phyloP scores from a whole-genome alignment of 2,888 invertebrate species.

The Mamestra brassicae region DNA sequence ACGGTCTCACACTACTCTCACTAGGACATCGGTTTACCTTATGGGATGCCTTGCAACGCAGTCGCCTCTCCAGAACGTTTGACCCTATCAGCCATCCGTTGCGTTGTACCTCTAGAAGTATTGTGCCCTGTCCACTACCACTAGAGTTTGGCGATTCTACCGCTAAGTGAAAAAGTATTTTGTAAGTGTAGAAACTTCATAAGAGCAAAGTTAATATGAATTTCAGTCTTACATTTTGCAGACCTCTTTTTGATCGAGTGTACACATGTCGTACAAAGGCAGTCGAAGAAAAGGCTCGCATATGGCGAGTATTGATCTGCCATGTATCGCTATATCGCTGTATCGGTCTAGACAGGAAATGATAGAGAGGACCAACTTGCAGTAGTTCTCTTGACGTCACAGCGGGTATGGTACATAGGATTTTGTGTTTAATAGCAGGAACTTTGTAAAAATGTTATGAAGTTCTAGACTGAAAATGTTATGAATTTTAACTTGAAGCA shows the following conservation, averaged over 20 bases:
- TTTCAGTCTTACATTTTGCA: not conserved
- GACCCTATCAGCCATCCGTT: no score
- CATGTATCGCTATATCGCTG: conserved; percentile 52
- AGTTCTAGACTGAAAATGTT: not conserved
- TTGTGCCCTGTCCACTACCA: no score
- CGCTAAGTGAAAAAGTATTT: not conserved
- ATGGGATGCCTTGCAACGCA: no score
- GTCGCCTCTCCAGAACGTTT: no score
- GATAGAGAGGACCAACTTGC: conserved; percentile 37
- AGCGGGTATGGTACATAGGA: conserved; percentile 8
- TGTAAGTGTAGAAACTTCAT: no score
- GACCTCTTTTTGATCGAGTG: conserved; percentile 5
- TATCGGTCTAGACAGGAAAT: conserved; percentile 68
- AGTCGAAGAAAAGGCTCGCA: conserved; percentile 29
- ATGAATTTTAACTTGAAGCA: no score
- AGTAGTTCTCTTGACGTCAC: conserved; percentile 21
- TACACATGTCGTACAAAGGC: conserved; percentile 9
- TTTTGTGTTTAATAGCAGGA: not conserved
- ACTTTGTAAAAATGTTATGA: not conserved
- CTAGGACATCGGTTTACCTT: no score
- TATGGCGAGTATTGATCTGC: conserved; percentile 58
- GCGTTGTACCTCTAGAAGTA: no score
- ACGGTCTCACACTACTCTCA: no score
- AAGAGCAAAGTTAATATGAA: not conserved
- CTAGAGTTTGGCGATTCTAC: not conserved